Evolutionary conservation across 2,888 invertebrate species (phyloP).

Genomic region (Drosophila peninsularis): DNA sequence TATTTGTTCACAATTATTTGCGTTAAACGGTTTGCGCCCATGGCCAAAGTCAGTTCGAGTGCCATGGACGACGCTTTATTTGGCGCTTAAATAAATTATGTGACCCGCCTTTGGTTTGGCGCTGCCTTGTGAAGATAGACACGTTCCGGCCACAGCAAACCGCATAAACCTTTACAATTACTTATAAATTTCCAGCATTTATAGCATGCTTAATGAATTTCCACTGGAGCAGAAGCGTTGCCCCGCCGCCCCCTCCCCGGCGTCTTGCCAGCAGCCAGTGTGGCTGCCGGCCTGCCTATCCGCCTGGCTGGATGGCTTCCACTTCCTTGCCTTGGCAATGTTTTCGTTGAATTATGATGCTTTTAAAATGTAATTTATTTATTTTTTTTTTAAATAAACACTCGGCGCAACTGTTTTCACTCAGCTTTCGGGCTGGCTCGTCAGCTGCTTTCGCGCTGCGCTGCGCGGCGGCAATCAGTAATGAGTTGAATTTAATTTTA

Average conservation of each 20-base stretch:
- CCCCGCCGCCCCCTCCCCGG: not conserved
- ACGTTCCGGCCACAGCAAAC: slow-evolving; percentile 68
- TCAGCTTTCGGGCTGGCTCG: slow-evolving; percentile 31
- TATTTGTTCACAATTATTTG: slow-evolving; percentile 72
- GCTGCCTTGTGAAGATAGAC: slow-evolving; percentile 67
- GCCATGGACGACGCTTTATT: slow-evolving; percentile 51
- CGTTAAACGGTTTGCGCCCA: slow-evolving; percentile 52
- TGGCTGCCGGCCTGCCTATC: slow-evolving; percentile 24
- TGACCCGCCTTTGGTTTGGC: slow-evolving; percentile 37
- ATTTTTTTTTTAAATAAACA: slow-evolving; percentile 76
- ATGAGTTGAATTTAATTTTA: slow-evolving; percentile 78
- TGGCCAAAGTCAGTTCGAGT: slow-evolving; percentile 30
- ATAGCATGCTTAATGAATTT: slow-evolving; percentile 79
- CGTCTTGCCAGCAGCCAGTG: slow-evolving; percentile 9
- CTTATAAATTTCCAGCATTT: slow-evolving; percentile 78
- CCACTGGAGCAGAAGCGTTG: slow-evolving; percentile 57
- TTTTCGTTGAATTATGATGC: slow-evolving; percentile 79
- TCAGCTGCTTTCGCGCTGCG: slow-evolving; percentile 44
- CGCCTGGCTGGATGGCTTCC: slow-evolving; percentile 41
- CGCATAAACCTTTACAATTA: slow-evolving; percentile 79
- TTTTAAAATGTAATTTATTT: slow-evolving; percentile 77
- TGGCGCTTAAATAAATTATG: slow-evolving; percentile 72
- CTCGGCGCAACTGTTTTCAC: slow-evolving; percentile 55
- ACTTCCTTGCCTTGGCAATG: slow-evolving; percentile 59
- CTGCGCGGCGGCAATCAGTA: slow-evolving; percentile 65